Percentiles rank a stretch among this genome's conserved stretches.
phyloP scores from a whole-genome alignment of 2,797 vertebrate species.

The Acanthis flammea region DNA sequence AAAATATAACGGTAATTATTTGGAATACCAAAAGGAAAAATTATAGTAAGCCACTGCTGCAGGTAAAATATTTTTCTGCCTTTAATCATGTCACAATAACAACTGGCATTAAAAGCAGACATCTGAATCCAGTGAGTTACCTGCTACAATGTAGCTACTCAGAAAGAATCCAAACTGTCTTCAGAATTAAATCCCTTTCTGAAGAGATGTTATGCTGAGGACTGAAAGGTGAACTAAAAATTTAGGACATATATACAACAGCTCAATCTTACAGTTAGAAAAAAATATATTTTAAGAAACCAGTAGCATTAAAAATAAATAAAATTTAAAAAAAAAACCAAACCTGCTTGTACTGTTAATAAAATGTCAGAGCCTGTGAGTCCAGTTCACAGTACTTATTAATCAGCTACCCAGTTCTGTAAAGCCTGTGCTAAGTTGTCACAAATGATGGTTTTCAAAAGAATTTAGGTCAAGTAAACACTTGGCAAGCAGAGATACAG shows the following conservation, averaged over 20 bases:
- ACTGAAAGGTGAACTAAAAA: background rate
- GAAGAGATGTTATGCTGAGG: background rate
- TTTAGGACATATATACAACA: background rate
- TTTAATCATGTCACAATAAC: background rate
- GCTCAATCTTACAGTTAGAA: background rate
- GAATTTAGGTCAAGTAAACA: conserved; percentile 36
- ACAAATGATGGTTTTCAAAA: conserved; percentile 13
- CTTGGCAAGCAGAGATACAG: background rate
- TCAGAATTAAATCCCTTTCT: background rate
- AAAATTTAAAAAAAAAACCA: background rate
- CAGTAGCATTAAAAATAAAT: background rate
- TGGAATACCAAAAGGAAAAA: background rate
- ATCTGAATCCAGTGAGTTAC: background rate
- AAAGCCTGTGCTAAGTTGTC: background rate
- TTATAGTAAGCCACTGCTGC: background rate
- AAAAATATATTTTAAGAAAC: background rate
- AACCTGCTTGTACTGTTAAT: background rate
- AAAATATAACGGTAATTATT: background rate
- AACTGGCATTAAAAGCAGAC: background rate
- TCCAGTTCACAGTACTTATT: background rate
- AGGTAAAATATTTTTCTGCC: background rate
- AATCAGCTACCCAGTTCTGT: background rate
- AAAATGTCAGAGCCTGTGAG: background rate
- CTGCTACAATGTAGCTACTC: background rate
- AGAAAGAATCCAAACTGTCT: background rate